A percentile compares a stretch with the other conserved stretches of the same genome.
phyloP scores from a whole-genome alignment of 1,140 invertebrate species.

The Eciton burchellii region DNA sequence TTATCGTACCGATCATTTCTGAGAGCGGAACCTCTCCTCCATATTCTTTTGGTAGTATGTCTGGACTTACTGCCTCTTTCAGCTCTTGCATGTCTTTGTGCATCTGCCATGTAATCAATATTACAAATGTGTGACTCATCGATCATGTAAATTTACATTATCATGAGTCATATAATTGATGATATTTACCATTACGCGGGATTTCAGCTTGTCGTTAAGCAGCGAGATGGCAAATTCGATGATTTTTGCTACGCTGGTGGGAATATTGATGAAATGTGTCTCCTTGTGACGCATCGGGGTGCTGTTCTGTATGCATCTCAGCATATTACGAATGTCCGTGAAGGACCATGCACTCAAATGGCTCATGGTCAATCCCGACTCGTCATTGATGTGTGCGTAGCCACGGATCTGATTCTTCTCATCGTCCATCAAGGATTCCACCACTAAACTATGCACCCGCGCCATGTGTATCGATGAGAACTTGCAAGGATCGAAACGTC shows the following conservation, averaged over 20 bases:
- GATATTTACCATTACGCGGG: conserved; percentile 89
- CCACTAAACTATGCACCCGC: conserved; percentile 90
- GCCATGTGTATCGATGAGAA: conserved; percentile 92
- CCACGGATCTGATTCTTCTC: conserved; percentile 92
- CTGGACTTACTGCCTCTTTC: conserved; percentile 89
- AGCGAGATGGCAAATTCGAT: conserved; percentile 92
- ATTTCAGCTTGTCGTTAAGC: conserved; percentile 92
- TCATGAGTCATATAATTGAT: not conserved
- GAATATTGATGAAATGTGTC: conserved; percentile 94
- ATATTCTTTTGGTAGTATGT: conserved; percentile 94
- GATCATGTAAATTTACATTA: not conserved
- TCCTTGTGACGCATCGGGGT: conserved; percentile 95
- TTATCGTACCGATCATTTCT: conserved; percentile 90
- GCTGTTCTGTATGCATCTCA: conserved; percentile 93
- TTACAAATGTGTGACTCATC: not conserved
- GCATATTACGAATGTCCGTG: conserved; percentile 91
- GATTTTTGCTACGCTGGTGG: conserved; percentile 90
- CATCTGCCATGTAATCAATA: conserved; percentile 84
- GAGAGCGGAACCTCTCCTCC: conserved; percentile 91
- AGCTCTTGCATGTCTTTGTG: conserved; percentile 90
- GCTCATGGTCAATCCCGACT: conserved; percentile 92
- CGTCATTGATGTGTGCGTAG: conserved; percentile 93
- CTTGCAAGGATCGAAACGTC: conserved; percentile 90
- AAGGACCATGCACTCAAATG: conserved; percentile 93
- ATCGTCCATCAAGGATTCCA: conserved; percentile 92